Percentiles rank a stretch among this genome's conserved stretches.
Conservation (phyloP, 2,797 vertebrate genomes). For the Clarias platycephalus region DNA sequence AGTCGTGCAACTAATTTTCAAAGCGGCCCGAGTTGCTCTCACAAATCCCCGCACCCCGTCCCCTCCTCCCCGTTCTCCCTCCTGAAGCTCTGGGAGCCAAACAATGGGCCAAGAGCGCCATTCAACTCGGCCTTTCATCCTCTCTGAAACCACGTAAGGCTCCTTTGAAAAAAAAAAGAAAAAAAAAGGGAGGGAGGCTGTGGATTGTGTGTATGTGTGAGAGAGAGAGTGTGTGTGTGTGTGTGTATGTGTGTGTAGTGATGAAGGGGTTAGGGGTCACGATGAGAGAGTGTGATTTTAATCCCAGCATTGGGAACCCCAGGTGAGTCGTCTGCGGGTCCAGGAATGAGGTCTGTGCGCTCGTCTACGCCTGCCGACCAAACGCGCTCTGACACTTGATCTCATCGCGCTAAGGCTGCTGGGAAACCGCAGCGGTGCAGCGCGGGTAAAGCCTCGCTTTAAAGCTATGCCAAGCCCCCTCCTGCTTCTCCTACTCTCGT, state of each 20-base stretch:
- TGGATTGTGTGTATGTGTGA: constrained; percentile 8
- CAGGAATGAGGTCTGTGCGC: constrained; percentile 78
- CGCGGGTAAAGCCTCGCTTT: constrained; percentile 75
- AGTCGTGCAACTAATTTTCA: constrained; percentile 94
- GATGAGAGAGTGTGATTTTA: constrained; percentile 59
- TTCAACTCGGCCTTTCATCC: constrained; percentile 95
- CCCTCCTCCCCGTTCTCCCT: constrained; percentile 82
- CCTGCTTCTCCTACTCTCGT: constrained; percentile 69
- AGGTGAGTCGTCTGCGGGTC: constrained; percentile 76
- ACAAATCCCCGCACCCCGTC: constrained; percentile 65
- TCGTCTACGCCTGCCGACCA: constrained; percentile 68
- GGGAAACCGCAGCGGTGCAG: constrained; percentile 80
- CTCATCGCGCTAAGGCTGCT: constrained; percentile 79
- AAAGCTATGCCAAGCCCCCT: constrained; percentile 74
- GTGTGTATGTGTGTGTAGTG: constrained; percentile 44
- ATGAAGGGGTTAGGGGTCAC: constrained; percentile 54
- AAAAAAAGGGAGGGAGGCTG: constrained; percentile 23
- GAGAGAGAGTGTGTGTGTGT: constrained; percentile 22
- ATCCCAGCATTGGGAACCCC: constrained; percentile 79
- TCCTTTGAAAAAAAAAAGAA: constrained; percentile 41
- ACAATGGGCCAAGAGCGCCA: constrained; percentile 95
- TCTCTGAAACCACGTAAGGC: constrained; percentile 66
- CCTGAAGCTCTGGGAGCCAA: constrained; percentile 65
- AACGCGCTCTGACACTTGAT: constrained; percentile 84
- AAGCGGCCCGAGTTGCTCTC: constrained; percentile 91